Evolutionary conservation across 2,888 invertebrate genomes (phyloP), one percentile per base, ranked within the genome.

Genomic region (Thysanoteuthis rhombus): DNA sequence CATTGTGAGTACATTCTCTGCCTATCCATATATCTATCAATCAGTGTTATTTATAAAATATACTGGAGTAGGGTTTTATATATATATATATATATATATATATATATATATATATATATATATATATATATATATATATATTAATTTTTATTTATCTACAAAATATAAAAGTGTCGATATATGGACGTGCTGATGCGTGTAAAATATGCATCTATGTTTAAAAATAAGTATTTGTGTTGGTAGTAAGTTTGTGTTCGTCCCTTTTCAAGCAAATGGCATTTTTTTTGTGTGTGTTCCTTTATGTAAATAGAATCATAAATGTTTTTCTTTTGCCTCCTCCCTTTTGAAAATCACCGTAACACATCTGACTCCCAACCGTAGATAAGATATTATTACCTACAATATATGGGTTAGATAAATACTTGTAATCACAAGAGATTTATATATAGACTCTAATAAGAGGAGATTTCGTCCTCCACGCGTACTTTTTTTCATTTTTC

Each of bases 341-440:
- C n/a, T 19, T n/a, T 75, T 32, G n/a, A 28, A 58, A 25, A 4
- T 58, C 28, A 28, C 25, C 58, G 28, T 58, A 6, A 58, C n/a
- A n/a, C 75, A 75, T n/a, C n/a, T 75, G 75, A 75, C 75, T 32
- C 75, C n/a, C 75, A n/a, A 75, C 75, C 75, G n/a, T 1, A 32
- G 75, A 75, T 75, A 75, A 75, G 75, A 75, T 75, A 75, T 75
- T 75, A 75, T n/a, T 75, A 75, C 75, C 75, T 75, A 75, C 75
- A 75, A 75, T 75, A 75, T 75, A 75, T 75, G 75, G 75, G 75
- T 75, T 75, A 75, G 75, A 75, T 75, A 75, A 75, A 75, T 75
- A 75, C n/a, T 32, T 75, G 75, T n/a, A 75, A 32, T 32, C n/a
- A 75, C n/a, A 75, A n/a, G 75, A 32, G 75, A 75, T 75, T 75